Evolutionary conservation across 2,888 invertebrate genomes (phyloP), one percentile per base, ranked within the genome.

Genomic region (Clanis bilineata): DNA sequence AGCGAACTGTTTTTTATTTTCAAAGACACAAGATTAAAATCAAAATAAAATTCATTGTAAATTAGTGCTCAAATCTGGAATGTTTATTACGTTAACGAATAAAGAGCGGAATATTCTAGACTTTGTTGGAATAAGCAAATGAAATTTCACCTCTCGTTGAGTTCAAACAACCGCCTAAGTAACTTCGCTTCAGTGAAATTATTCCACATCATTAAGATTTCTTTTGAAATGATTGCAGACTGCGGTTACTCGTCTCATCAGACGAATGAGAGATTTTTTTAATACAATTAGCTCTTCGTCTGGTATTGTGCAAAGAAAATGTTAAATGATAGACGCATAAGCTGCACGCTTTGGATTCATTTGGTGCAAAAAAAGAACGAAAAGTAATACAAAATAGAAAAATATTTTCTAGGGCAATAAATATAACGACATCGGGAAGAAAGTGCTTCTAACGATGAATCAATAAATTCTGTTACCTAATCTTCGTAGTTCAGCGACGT

Each of bases 191-290:
- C 36, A 25, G 38, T 41, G 47, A 62, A 62, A 58, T 62, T 58
- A 62, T 58, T 61, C 47, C 58, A 58, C 47, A 25, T 56, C 61
- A 58, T 62, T 62, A 58, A 56, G 44, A 59, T 56, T 59, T 59
- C 55, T 59, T 59, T 55, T 55, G 32, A 36, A 44, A 59, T 55
- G 54, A 59, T 61, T 56, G 32, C 44, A 45, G 44, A 12, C 39
- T 32, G 54, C 0, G 55, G 41, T 41, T 55, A 22, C 45, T 44
- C 36, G 28, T 58, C 56, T 58, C 58, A 41, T 61, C 44, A 62
- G 18, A 23, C n/a, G 15, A 55, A 58, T 47, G 45, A 15, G 23
- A 28, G 32, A 56, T 12, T 32, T 22, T 44, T 38, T 58, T 43
- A 32, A 39, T 18, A 44, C n/a, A 39, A 47, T 39, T 41, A 51